phyloP scores from a whole-genome alignment of 2,888 invertebrate genomes.

The Petrophora chlorosata region DNA sequence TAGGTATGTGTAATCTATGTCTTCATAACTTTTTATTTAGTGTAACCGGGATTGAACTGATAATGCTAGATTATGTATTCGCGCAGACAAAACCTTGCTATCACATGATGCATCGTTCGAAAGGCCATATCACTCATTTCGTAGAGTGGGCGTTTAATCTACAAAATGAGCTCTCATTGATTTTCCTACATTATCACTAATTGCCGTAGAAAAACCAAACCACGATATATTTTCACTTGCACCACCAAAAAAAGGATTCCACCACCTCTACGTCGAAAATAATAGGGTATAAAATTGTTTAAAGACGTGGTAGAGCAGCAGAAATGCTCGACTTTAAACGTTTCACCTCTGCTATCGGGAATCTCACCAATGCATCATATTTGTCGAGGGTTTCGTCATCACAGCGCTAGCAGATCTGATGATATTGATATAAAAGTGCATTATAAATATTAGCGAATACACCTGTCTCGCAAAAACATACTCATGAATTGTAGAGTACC shows the following conservation, averaged over 20 bases:
- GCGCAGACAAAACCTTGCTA: constrained; percentile 35
- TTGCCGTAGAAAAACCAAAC: constrained; percentile 58
- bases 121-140: constrained; percentile 61
- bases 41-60: too few species aligned
- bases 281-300: constrained; percentile 40
- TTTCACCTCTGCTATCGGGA: constrained; percentile 59
- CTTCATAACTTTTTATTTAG: too few species aligned
- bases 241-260: constrained; percentile 4
- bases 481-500: neutral
- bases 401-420: constrained; percentile 53
- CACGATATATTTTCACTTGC: constrained; percentile 16
- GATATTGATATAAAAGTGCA: constrained; percentile 65
- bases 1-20: too few species aligned
- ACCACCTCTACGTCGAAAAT: constrained; percentile 15
- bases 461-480: constrained; percentile 37
- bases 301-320: constrained; percentile 4
- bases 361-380: constrained; percentile 79
- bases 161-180: constrained; percentile 75
- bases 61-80: constrained; percentile 1
- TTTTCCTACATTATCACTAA: constrained; percentile 70
- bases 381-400: constrained; percentile 75
- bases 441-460: constrained; percentile 58
- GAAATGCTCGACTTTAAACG: constrained; percentile 45
- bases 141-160: constrained; percentile 65
- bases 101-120: constrained; percentile 52